These are phyloP conservation scores for Sebastes matsubarae DNA, from an alignment of 2,797 vertebrate species.

Conservation along the genomic window DNA sequence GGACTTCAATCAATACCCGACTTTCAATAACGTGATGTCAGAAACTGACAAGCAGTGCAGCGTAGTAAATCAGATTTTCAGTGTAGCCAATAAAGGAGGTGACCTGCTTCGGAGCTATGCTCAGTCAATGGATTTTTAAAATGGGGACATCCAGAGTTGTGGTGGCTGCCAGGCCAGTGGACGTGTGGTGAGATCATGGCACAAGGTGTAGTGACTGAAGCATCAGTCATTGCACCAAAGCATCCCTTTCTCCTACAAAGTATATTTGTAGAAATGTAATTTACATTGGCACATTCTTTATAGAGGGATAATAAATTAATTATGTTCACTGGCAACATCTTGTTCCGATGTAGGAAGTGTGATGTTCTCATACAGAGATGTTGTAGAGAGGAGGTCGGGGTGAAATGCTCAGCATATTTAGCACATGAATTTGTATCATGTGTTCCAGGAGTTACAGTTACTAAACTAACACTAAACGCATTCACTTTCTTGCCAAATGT, in stretches of 20 bases:
- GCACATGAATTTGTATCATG: neutral
- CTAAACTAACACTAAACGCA: neutral
- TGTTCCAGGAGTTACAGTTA: neutral
- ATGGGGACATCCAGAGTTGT: slow-evolving; percentile 37
- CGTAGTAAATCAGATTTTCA: slow-evolving; percentile 50
- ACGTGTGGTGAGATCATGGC: slow-evolving; percentile 19
- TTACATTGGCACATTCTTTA: neutral
- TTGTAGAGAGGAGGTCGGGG: neutral
- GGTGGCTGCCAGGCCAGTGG: slow-evolving; percentile 8
- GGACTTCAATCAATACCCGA: slow-evolving; percentile 47
- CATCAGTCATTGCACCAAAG: slow-evolving; percentile 14
- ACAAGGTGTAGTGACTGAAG: neutral
- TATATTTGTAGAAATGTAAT: neutral
- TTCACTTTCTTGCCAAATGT: neutral
- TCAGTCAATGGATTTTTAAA: slow-evolving; percentile 57
- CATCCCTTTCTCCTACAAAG: neutral
- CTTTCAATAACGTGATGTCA: slow-evolving; percentile 53
- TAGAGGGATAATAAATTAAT: neutral
- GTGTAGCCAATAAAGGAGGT: slow-evolving; percentile 36
- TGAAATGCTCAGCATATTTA: neutral
- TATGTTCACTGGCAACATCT: neutral
- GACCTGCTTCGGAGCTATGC: slow-evolving; percentile 42
- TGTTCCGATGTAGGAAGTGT: neutral
- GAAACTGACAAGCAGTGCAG: slow-evolving; percentile 21
- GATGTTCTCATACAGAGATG: neutral